Evolutionary conservation across 2,797 vertebrate genomes (phyloP).

Genomic region (Coregonus ussuriensis): DNA sequence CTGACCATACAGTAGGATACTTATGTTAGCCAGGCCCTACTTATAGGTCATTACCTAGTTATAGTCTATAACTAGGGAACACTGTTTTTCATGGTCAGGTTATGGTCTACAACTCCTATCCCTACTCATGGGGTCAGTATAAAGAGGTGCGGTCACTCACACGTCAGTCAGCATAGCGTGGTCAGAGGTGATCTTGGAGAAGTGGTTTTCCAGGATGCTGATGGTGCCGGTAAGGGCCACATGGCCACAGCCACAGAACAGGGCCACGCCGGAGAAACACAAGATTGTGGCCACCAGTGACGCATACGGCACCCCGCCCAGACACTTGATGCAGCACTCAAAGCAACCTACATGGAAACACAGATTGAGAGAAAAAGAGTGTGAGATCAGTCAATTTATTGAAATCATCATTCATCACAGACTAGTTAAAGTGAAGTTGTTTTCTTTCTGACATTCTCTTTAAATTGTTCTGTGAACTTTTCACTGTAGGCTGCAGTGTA

Average conservation of each 20-base stretch:
- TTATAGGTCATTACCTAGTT: neutral
- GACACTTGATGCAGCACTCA: constrained; percentile 99
- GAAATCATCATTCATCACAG: neutral
- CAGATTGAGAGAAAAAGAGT: constrained; percentile 41
- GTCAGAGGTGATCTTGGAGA: constrained; percentile 86
- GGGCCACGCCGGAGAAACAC: constrained; percentile 95
- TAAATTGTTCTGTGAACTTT: neutral
- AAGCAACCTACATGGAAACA: constrained; percentile 87
- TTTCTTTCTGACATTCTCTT: neutral
- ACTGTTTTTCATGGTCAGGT: neutral
- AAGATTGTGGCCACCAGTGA: constrained; percentile 97
- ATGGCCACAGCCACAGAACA: constrained; percentile 97
- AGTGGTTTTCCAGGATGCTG: constrained; percentile 90
- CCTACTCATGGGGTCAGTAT: neutral
- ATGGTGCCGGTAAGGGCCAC: constrained; percentile 92
- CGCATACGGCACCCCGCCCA: constrained; percentile 97
- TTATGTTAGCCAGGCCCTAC: neutral
- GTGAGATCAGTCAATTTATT: constrained; percentile 3
- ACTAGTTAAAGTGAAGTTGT: neutral
- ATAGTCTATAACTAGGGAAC: too few species aligned
- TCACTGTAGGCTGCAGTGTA: neutral
- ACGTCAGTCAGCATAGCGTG: constrained; percentile 90
- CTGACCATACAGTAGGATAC: neutral
- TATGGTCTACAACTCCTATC: neutral
- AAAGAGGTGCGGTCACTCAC: constrained; percentile 74